Conservation (phyloP, 2,797 vertebrate species). For the Sternotherus odoratus region DNA sequence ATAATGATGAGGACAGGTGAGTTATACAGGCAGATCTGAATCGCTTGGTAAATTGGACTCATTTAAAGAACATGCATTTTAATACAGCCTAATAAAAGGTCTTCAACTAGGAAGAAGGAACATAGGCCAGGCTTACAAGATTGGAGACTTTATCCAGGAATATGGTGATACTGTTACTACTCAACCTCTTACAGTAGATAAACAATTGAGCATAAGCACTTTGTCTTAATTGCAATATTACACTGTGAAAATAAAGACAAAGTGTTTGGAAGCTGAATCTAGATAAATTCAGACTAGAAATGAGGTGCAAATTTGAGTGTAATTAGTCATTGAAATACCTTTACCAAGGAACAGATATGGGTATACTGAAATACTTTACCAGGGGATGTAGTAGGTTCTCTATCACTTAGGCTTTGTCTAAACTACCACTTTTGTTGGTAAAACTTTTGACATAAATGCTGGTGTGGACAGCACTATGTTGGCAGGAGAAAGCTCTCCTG, state of each 20-base stretch:
- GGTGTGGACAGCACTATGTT: too few species aligned
- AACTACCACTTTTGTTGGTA: too few species aligned
- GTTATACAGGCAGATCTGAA: background rate
- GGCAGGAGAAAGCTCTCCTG: too few species aligned
- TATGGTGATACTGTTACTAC: fast-evolving
- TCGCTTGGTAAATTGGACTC: background rate
- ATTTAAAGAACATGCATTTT: background rate
- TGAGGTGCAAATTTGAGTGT: background rate
- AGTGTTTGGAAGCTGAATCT: background rate
- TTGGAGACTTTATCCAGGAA: background rate
- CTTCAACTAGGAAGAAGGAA: background rate
- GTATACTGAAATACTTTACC: too few species aligned
- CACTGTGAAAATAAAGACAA: background rate
- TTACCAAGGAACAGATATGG: background rate
- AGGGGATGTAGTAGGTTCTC: background rate
- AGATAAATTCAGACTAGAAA: background rate
- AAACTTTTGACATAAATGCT: too few species aligned
- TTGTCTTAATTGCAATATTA: too few species aligned
- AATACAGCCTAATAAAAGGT: background rate
- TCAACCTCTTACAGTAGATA: background rate
- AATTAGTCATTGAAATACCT: background rate
- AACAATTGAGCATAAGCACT: background rate
- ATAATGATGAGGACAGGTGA: background rate
- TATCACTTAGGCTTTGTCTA: background rate
- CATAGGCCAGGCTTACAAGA: background rate